Conservation (phyloP, 2,888 invertebrate species). For the Anoplius nigerrimus region DNA sequence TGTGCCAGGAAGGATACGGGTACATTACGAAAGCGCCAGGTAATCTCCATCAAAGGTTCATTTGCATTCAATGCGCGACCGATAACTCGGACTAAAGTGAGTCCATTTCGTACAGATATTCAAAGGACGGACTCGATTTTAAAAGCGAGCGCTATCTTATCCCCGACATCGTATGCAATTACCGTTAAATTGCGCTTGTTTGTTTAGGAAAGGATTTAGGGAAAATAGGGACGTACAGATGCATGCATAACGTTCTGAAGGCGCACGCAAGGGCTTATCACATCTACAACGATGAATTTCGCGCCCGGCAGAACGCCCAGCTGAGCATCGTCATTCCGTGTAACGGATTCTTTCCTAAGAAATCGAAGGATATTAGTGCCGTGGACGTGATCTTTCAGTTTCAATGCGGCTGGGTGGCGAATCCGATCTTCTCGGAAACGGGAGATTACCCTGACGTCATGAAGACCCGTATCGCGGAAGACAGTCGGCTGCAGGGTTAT, state of each 20-base stretch:
- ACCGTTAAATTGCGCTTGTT: too few relatives aligned
- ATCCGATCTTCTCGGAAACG: conserved; percentile 74
- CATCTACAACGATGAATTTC: conserved; percentile 79
- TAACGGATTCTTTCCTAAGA: conserved; percentile 32
- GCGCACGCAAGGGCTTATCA: conserved; percentile 84
- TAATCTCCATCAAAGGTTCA: neutral
- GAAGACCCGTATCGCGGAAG: conserved; percentile 73
- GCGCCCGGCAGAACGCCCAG: conserved; percentile 77
- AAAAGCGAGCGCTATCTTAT: too few relatives aligned
- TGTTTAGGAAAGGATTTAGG: conserved; percentile 52
- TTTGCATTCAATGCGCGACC: too few relatives aligned
- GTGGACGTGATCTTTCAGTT: conserved; percentile 62
- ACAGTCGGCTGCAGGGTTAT: conserved; percentile 74
- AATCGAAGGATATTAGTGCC: conserved; percentile 31
- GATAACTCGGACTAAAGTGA: neutral
- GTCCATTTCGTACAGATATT: too few relatives aligned
- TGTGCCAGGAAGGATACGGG: conserved; percentile 77
- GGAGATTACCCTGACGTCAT: conserved; percentile 77
- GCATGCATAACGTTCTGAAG: conserved; percentile 83
- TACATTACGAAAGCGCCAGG: conserved; percentile 77
- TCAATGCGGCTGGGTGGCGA: conserved; percentile 74
- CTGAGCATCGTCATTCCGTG: conserved; percentile 49
- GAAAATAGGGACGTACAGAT: conserved; percentile 81
- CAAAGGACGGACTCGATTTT: too few relatives aligned
- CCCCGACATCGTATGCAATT: too few relatives aligned